phyloP scores from a whole-genome alignment of 2,113 vertebrate species.

The Choloepus hoffmanni region DNA sequence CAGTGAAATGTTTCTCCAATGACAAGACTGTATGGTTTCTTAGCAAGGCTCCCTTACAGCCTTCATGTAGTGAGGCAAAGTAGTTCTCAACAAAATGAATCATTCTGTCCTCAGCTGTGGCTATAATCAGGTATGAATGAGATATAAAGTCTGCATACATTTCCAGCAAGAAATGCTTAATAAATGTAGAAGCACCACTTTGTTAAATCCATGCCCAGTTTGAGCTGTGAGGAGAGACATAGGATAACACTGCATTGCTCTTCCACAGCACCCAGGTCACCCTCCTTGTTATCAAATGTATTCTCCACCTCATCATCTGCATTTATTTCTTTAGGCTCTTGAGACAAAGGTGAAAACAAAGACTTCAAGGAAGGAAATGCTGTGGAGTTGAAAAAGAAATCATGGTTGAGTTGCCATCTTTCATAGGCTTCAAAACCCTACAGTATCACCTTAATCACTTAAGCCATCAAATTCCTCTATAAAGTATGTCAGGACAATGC shows the following conservation, averaged over 20 bases:
- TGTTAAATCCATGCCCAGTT: slow-evolving; percentile 99
- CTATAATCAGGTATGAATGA: slow-evolving; percentile 95
- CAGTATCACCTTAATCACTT: too few species aligned
- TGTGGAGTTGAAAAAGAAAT: too few species aligned
- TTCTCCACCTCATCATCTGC: slow-evolving; percentile 86
- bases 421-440: too few species aligned
- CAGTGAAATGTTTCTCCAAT: slow-evolving; percentile 99
- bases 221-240: slow-evolving; percentile 98
- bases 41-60: slow-evolving; percentile 95
- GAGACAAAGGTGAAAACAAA: too few species aligned
- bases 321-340: slow-evolving; percentile 94
- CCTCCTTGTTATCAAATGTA: slow-evolving; percentile 91
- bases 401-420: too few species aligned
- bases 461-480: too few species aligned
- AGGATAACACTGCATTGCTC: slow-evolving; percentile 98
- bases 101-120: slow-evolving; percentile 73
- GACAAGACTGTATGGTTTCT: slow-evolving; percentile 99
- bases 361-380: too few species aligned
- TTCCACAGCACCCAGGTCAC: slow-evolving; percentile 95
- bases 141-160: slow-evolving; percentile 99
- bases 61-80: slow-evolving; percentile 95
- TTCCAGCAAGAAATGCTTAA: slow-evolving; percentile 97
- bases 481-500: too few species aligned
- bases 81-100: slow-evolving; percentile 98
- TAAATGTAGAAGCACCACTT: slow-evolving; percentile 98